phyloP scores from a whole-genome alignment of 2,888 invertebrate genomes.

The Brachypalpus laphriformis region DNA sequence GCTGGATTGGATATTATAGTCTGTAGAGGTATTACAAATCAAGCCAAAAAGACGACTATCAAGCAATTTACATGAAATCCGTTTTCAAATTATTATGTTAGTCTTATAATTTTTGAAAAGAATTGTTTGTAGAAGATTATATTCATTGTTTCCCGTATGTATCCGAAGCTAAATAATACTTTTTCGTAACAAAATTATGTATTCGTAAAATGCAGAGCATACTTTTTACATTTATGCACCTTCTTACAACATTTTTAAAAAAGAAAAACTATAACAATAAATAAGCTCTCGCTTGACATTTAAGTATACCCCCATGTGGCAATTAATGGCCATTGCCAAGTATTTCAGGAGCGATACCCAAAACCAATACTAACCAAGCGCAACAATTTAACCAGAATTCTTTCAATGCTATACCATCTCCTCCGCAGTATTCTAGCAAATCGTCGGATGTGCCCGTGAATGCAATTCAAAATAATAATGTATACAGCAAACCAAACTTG shows the following conservation, averaged over 20 bases:
- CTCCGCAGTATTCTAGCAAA: neutral
- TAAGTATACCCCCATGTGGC: neutral
- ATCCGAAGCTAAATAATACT: no score
- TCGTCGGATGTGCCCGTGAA: neutral
- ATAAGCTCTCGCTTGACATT: neutral
- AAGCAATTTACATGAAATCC: no score
- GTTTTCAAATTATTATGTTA: no score
- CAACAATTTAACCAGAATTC: conserved; percentile 20
- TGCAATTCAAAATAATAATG: neutral
- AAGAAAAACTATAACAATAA: neutral
- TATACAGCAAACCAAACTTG: neutral
- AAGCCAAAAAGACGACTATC: no score
- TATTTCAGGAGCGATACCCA: conserved; percentile 1
- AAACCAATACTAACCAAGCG: neutral
- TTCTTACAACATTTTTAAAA: neutral
- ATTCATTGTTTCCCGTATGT: no score
- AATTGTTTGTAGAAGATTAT: no score
- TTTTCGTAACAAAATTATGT: no score
- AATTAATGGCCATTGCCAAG: conserved; percentile 1
- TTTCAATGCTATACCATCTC: neutral
- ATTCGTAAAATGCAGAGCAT: no score
- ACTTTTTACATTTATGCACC: no score
- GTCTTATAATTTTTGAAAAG: no score
- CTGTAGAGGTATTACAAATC: no score
- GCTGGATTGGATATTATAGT: no score